Evolutionary conservation across 2,113 vertebrate species (phyloP).

Genomic region (Pachyramphus minor): DNA sequence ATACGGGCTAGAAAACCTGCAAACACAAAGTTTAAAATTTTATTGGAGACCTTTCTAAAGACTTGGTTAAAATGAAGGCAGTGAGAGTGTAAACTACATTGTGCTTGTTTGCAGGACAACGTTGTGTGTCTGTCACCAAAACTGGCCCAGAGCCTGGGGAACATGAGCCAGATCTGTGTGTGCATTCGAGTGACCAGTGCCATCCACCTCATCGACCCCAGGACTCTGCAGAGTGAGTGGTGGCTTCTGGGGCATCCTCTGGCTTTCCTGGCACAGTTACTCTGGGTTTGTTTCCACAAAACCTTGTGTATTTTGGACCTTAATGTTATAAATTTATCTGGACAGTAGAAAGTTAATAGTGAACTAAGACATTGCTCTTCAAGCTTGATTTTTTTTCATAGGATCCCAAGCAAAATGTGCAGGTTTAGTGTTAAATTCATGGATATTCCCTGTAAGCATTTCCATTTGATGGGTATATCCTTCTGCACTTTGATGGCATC

Average conservation of each 20-base stretch:
- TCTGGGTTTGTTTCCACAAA: not conserved
- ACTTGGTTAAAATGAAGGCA: not conserved
- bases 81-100: not conserved
- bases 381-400: not conserved
- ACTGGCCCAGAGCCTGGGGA: slow-evolving; percentile 92
- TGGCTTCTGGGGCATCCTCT: fast-evolving
- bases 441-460: not conserved
- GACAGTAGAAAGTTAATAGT: fast-evolving
- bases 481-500: not conserved
- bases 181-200: slow-evolving; percentile 89
- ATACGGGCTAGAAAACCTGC: not conserved
- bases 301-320: not conserved
- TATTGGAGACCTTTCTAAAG: not conserved
- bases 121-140: slow-evolving; percentile 93
- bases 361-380: not conserved
- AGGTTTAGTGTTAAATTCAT: not conserved
- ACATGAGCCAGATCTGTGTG: slow-evolving; percentile 95
- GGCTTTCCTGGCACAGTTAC: not conserved
- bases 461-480: not conserved
- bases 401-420: not conserved
- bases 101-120: slow-evolving; percentile 82
- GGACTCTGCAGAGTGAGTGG: slow-evolving; percentile 89
- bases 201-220: slow-evolving; percentile 92
- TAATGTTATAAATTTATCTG: not conserved
- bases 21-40: fast-evolving